Evolutionary conservation across 2,888 invertebrate genomes (phyloP).

Genomic region (Andrena praecox): DNA sequence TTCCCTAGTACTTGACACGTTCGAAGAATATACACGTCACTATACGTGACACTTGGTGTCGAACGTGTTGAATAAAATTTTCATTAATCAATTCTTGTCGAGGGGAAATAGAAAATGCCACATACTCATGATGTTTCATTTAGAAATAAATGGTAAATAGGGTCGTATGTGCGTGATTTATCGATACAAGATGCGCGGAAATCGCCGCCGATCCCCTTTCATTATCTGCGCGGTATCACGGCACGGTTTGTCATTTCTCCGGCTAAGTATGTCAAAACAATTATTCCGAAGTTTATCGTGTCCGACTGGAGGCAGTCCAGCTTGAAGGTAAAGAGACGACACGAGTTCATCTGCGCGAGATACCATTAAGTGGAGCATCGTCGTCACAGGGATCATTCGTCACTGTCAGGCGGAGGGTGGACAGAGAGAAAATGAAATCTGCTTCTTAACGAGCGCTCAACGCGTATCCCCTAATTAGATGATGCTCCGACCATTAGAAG

Average conservation of each 20-base stretch:
- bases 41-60: too few species aligned
- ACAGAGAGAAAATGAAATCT: conserved; percentile 31
- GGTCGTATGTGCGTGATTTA: conserved; percentile 13
- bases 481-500: conserved; percentile 2
- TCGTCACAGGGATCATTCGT: conserved; percentile 36
- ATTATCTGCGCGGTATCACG: conserved; percentile 39
- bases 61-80: too few species aligned
- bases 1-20: too few species aligned
- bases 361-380: conserved; percentile 50
- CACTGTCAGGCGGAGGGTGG: conserved; percentile 42
- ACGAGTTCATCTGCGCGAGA: conserved; percentile 15
- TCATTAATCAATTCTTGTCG: too few species aligned
- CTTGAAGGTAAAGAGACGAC: conserved; percentile 34
- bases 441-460: conserved; percentile 21
- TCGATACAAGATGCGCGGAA: conserved; percentile 25
- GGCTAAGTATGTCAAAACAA: conserved; percentile 62
- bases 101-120: too few species aligned
- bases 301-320: conserved; percentile 21
- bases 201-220: conserved; percentile 45
- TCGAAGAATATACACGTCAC: too few species aligned
- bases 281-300: conserved; percentile 52
- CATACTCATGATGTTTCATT: neutral
- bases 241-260: conserved; percentile 52
- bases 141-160: neutral
- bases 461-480: conserved; percentile 24